phyloP scores from a whole-genome alignment of 30 jellyfish, hydroid and myxozoan species.

The Mastigias papua region DNA sequence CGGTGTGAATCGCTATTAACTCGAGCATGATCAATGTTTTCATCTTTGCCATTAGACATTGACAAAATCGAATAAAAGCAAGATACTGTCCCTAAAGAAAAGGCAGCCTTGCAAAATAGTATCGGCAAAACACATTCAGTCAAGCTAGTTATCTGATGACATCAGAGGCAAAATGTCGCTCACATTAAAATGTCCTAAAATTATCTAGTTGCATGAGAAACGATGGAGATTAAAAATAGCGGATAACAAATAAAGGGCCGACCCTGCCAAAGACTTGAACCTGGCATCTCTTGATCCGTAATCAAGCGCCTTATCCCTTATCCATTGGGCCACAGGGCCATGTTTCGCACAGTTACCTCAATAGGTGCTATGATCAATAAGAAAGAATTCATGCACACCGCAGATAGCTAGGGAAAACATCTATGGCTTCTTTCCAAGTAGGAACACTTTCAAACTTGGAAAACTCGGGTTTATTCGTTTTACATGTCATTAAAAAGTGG shows the following conservation, averaged over 20 bases:
- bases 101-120: neutral
- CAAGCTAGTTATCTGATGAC: neutral
- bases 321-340: slow-evolving; percentile 89
- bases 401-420: neutral
- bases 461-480: neutral
- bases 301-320: slow-evolving; percentile 84
- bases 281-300: slow-evolving; percentile 85
- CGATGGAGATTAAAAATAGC: neutral
- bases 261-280: slow-evolving; percentile 88
- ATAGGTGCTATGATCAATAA: neutral
- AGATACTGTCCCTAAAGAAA: neutral
- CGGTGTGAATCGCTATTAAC: too few species aligned
- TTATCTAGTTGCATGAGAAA: neutral
- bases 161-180: neutral
- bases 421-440: neutral
- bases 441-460: neutral
- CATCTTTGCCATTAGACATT: too few species aligned
- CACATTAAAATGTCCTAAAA: neutral
- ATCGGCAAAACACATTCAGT: neutral
- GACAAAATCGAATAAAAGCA: too few species aligned
- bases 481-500: neutral
- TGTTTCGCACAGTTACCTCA: neutral
- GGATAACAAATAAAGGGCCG: slow-evolving; percentile 12
- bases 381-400: neutral
- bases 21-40: too few species aligned